phyloP scores from a whole-genome alignment of 92 coral and sea anemone species.

The Porites divaricata region DNA sequence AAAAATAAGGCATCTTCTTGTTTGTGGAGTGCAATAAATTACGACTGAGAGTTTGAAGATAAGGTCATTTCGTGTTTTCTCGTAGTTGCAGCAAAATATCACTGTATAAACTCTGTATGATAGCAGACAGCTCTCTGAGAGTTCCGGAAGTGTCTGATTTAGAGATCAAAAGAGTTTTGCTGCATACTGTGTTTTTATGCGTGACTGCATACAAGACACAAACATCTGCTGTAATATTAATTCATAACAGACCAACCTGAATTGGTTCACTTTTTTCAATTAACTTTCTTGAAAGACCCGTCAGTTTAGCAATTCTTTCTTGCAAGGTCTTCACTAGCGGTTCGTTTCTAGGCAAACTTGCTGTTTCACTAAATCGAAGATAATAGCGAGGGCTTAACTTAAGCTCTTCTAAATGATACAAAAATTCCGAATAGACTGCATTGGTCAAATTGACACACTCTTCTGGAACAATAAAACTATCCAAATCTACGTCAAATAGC shows the following conservation, averaged over 20 bases:
- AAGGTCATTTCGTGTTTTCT: too few relatives aligned
- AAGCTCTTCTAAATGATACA: slow-evolving; percentile 28
- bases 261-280: slow-evolving; percentile 67
- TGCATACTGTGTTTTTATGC: too few relatives aligned
- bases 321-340: slow-evolving; percentile 15
- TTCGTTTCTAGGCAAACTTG: slow-evolving; percentile 20
- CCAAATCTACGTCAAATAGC: slow-evolving; percentile 34
- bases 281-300: slow-evolving; percentile 58
- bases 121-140: too few relatives aligned
- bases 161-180: too few relatives aligned
- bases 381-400: slow-evolving; percentile 38
- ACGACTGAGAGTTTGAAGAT: too few relatives aligned
- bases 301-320: slow-evolving; percentile 51
- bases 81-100: too few relatives aligned
- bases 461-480: slow-evolving; percentile 10
- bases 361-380: slow-evolving; percentile 44
- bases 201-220: not conserved
- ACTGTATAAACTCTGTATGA: too few relatives aligned
- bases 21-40: too few relatives aligned
- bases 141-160: too few relatives aligned
- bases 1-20: too few relatives aligned
- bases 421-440: slow-evolving; percentile 16
- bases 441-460: slow-evolving; percentile 30
- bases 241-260: slow-evolving; percentile 45
- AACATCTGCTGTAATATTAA: not conserved